These are phyloP conservation scores for Sebastolobus alascanus DNA, from an alignment of 2,797 vertebrate genomes.

Conservation along the genomic window DNA sequence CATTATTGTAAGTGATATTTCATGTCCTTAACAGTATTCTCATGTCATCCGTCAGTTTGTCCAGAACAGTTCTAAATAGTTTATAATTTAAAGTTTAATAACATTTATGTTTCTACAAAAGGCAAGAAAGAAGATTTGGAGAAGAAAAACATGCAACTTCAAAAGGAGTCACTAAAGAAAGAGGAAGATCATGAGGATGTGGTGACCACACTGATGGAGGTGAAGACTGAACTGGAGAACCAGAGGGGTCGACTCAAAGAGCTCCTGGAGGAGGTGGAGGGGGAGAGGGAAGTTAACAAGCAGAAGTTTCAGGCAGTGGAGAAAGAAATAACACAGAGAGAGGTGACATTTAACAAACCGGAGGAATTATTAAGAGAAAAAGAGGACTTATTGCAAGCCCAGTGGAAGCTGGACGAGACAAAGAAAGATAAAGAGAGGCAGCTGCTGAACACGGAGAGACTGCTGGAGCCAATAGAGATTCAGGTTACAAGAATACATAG, in stretches of 20 bases:
- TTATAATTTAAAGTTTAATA: too few relatives aligned
- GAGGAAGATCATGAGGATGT: neutral
- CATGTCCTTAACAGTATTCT: too few relatives aligned
- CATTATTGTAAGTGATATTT: too few relatives aligned
- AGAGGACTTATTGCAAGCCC: neutral
- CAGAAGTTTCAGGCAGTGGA: neutral
- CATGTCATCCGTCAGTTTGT: too few relatives aligned
- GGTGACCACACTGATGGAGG: neutral
- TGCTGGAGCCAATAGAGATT: neutral
- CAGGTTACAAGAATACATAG: neutral
- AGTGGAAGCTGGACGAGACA: conserved; percentile 13
- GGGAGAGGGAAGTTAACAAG: neutral
- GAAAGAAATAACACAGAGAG: neutral
- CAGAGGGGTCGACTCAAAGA: neutral
- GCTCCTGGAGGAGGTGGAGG: neutral
- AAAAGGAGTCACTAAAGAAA: neutral
- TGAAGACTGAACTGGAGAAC: neutral
- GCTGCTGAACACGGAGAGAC: neutral
- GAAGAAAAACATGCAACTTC: neutral
- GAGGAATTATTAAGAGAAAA: neutral
- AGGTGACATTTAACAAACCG: neutral
- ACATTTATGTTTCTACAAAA: neutral
- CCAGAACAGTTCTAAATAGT: too few relatives aligned
- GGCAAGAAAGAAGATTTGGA: neutral
- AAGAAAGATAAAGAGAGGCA: neutral